Base-by-base conservation (phyloP, 2,888 invertebrate species). In the Xanthia togata region DNA sequence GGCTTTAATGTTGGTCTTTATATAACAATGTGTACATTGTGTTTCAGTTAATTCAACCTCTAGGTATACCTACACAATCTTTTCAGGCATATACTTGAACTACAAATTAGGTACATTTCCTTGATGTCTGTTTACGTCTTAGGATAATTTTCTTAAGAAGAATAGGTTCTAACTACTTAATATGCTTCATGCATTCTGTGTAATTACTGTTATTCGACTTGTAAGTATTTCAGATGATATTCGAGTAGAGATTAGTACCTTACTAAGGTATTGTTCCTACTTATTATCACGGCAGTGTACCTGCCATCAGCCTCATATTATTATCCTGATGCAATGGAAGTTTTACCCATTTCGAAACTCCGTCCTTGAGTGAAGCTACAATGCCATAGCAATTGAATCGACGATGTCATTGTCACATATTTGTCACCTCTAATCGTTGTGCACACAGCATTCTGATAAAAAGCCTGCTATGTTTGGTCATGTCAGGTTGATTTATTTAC, bases 401-500 rank as follows among this genome's bases (percentile, higher is more conserved):
- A 91, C 93, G 92, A 88, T 92, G 92, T 92, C 93, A 92, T 90
- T 93, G 92, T 91, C 93, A 92, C 88, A 88, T 86, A 92, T 93
- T 92, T 93, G 90, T 86, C 83, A 81, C 74, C 80, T 73, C 86
- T 86, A 90, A 91, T 86, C 88, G 77, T 70, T 87, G 73, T 80
- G 82, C 84, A 91, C 88, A 92, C 88, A 89, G 55, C 55, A 57
- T 44, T 85, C 79, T 87, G 89, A 92, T 91, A 93, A 92, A 89
- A 91, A 84, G 72, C 76, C 86, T 38, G 68, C 84, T 64, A 85
- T 93, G 90, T 93, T 92, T 93, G 91, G 87, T 89, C 90, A 93
- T 93, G 94, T 93, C 95, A 93, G 59, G 76, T 76, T 86, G 91
- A 91, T 90, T 89, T 93, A 93, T 94, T 93, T 93, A 93, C 89